A percentile compares a stretch with the other conserved stretches of the same genome.
phyloP scores from a whole-genome alignment of 2,113 vertebrate species.

The Columba livia region DNA sequence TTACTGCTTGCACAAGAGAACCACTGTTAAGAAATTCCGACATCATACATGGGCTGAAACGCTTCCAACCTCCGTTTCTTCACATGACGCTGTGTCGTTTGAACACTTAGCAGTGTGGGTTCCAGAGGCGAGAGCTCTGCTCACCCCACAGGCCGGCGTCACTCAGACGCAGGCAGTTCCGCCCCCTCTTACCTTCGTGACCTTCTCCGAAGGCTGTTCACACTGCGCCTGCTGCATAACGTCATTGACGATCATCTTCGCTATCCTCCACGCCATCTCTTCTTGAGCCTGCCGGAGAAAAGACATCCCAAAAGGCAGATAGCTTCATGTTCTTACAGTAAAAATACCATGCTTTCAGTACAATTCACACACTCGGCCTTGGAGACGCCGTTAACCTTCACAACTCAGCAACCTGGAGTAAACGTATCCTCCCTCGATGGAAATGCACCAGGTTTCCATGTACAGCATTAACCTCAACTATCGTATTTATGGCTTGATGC shows the following conservation, averaged over 20 bases:
- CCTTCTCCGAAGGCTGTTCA: slow-evolving; percentile 79
- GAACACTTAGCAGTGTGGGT: neutral
- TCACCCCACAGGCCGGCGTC: slow-evolving; percentile 1
- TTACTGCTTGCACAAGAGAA: neutral
- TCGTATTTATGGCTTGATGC: neutral
- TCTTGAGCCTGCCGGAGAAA: slow-evolving; percentile 86
- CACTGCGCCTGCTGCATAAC: slow-evolving; percentile 92
- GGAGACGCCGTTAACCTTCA: rapidly evolving
- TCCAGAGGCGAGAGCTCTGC: neutral
- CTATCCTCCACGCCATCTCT: slow-evolving; percentile 98
- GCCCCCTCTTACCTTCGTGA: slow-evolving; percentile 82
- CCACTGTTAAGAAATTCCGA: neutral
- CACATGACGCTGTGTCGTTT: neutral
- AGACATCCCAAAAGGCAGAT: neutral
- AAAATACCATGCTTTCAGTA: neutral
- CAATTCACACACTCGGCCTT: neutral
- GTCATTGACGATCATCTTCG: slow-evolving; percentile 98
- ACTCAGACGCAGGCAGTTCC: neutral
- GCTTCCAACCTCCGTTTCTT: neutral
- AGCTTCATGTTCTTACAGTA: neutral
- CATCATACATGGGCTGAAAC: neutral
- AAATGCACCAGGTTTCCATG: neutral
- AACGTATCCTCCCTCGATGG: rapidly evolving
- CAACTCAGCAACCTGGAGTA: neutral
- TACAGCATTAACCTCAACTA: neutral